phyloP scores from a whole-genome alignment of 2,888 invertebrate species.

The Ormyrus pomaceus region DNA sequence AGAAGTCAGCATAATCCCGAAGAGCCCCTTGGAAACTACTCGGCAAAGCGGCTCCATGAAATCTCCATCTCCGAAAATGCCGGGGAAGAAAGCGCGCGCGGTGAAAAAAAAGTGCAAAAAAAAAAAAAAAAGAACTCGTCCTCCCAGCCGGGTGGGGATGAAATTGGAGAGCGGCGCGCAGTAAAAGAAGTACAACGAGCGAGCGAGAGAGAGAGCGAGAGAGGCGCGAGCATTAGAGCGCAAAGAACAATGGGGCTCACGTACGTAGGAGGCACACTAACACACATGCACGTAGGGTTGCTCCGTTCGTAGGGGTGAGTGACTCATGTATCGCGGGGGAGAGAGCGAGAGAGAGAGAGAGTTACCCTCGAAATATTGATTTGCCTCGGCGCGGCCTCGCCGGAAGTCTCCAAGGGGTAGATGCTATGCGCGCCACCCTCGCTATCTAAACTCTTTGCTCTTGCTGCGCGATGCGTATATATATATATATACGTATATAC shows the following conservation, averaged over 20 bases:
- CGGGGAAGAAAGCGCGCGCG: no score
- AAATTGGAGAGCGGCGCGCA: background rate
- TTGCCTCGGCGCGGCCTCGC: constrained; percentile 59
- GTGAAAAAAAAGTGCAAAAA: no score
- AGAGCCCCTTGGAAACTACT: no score
- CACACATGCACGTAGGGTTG: background rate
- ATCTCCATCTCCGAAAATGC: no score
- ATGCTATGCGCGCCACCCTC: background rate
- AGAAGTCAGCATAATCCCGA: no score
- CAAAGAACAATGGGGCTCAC: constrained; percentile 48
- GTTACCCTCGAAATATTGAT: constrained; percentile 73
- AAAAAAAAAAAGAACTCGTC: no score
- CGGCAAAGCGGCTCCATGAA: no score
- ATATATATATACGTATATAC: background rate
- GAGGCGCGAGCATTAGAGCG: constrained; percentile 49
- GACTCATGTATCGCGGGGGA: constrained; percentile 73
- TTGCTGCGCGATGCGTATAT: background rate
- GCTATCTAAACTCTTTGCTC: constrained; percentile 42
- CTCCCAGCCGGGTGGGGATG: background rate
- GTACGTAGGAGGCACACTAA: background rate
- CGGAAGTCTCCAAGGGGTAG: constrained; percentile 50
- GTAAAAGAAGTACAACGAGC: background rate
- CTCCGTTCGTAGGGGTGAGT: constrained; percentile 65
- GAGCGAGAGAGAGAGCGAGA: background rate
- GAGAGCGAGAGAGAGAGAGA: constrained; percentile 51